These are phyloP conservation scores for Apteryx owenii DNA, from an alignment of 2,113 vertebrate genomes.

Conservation along the genomic window DNA sequence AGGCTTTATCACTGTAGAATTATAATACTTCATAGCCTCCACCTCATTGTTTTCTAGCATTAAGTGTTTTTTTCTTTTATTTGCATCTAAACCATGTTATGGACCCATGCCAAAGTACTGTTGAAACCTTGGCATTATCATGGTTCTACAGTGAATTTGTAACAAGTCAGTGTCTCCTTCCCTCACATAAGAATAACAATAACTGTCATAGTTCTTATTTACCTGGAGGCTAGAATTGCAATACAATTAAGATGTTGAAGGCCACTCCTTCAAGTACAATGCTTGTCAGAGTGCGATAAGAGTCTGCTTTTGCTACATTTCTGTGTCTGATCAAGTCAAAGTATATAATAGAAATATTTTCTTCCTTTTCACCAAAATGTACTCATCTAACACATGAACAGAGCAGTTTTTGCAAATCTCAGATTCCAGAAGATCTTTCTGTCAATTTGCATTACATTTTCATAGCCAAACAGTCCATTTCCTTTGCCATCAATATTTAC, in stretches of 20 bases:
- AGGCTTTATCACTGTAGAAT: neutral
- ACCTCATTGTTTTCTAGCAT: neutral
- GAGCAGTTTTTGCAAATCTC: neutral
- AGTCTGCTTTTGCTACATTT: neutral
- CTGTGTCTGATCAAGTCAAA: neutral
- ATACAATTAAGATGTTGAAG: neutral
- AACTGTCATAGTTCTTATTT: neutral
- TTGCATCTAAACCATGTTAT: neutral
- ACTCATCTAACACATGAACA: neutral
- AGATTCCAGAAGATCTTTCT: neutral
- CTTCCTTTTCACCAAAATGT: neutral
- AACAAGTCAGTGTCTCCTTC: neutral
- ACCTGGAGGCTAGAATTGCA: neutral
- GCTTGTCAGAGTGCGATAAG: neutral
- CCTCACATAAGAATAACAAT: neutral
- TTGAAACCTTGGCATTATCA: neutral
- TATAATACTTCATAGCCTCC: neutral
- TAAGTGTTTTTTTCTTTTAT: neutral
- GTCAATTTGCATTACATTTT: neutral
- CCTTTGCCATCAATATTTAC: neutral
- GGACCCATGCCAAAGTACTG: neutral
- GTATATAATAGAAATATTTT: neutral
- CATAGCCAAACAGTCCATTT: neutral
- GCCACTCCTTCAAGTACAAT: neutral
- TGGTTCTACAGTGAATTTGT: neutral